Percentiles rank a stretch among this genome's conserved stretches.
phyloP scores from a whole-genome alignment of 2,113 vertebrate genomes.

The Leucopternis melanops region DNA sequence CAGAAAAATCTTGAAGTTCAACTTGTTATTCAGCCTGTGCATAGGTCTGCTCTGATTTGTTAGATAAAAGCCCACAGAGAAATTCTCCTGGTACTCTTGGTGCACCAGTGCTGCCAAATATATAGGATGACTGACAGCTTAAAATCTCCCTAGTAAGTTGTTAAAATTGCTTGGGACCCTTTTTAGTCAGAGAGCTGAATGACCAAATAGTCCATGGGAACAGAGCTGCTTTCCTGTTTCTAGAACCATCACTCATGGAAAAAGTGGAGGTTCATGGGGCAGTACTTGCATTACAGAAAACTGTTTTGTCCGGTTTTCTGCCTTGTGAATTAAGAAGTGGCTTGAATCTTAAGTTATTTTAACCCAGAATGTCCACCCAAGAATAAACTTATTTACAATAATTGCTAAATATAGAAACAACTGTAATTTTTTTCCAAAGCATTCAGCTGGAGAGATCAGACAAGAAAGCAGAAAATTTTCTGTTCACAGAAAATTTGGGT shows the following conservation, averaged over 20 bases:
- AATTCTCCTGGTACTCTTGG: background rate
- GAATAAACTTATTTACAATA: background rate
- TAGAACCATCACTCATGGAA: background rate
- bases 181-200: background rate
- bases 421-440: background rate
- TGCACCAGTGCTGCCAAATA: background rate
- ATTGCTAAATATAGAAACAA: background rate
- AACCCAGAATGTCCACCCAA: background rate
- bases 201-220: background rate
- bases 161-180: background rate
- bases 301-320: background rate
- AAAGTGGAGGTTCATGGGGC: background rate
- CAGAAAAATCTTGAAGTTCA: background rate
- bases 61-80: background rate
- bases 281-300: background rate
- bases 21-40: background rate
- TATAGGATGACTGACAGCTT: background rate
- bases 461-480: background rate
- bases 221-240: background rate
- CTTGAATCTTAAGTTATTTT: background rate
- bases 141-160: background rate
- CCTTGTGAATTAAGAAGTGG: background rate
- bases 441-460: background rate
- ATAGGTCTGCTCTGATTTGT: background rate
- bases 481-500: background rate